Percentiles rank a stretch among this genome's conserved stretches.
phyloP scores from a whole-genome alignment of 2,797 vertebrate species.

The Melopsittacus undulatus region DNA sequence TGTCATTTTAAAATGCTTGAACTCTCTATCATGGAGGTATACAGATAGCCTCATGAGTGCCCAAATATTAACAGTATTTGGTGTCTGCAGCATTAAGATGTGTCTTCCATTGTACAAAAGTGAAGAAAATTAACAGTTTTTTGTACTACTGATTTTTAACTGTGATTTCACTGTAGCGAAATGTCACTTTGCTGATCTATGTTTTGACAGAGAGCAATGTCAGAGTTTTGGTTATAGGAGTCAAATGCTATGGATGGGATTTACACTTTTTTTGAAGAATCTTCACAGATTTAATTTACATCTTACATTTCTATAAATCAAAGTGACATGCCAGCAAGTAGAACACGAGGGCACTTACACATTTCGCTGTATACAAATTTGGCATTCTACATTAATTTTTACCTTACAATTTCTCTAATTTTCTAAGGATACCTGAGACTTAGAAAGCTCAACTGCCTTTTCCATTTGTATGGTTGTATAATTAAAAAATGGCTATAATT shows the following conservation, averaged over 20 bases:
- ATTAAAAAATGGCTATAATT: background rate
- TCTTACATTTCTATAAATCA: background rate
- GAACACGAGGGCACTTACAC: background rate
- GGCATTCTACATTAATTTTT: background rate
- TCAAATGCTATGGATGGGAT: background rate
- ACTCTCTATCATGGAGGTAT: background rate
- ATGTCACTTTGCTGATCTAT: background rate
- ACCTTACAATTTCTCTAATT: background rate
- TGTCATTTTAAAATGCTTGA: background rate
- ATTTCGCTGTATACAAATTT: background rate
- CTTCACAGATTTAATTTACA: accelerated
- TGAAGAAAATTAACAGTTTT: background rate
- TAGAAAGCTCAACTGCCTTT: background rate
- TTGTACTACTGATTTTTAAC: background rate
- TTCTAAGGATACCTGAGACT: background rate
- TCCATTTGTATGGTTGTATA: background rate
- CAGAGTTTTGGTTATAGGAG: background rate
- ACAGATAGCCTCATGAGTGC: accelerated
- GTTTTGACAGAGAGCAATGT: background rate
- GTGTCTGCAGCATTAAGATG: background rate
- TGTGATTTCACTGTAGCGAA: background rate
- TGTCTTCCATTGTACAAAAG: background rate
- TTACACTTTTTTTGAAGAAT: background rate
- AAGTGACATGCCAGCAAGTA: background rate
- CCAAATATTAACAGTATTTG: background rate